These are phyloP conservation scores for Pristionchus maxplancki DNA, from an alignment of 2,888 invertebrate genomes.

Conservation along the genomic window DNA sequence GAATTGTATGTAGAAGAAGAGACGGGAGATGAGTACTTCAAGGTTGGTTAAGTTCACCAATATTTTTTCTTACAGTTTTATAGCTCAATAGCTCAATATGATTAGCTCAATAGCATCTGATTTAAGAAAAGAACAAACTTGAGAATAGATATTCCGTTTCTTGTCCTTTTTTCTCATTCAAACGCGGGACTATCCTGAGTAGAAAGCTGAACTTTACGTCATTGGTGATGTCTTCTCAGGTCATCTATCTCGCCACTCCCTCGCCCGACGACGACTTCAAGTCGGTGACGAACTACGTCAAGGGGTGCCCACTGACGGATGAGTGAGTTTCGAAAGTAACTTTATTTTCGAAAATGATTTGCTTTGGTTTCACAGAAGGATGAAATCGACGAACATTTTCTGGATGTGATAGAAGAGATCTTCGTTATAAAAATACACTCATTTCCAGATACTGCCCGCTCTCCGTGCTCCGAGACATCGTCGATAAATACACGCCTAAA, in stretches of 20 bases:
- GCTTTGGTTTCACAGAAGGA: no score
- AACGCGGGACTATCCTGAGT: no score
- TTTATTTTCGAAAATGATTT: no score
- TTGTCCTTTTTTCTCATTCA: no score
- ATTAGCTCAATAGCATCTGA: no score
- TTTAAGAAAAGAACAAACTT: no score
- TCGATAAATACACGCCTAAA: neutral
- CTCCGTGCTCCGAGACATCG: constrained; percentile 9
- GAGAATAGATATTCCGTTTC: no score
- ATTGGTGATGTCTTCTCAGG: neutral
- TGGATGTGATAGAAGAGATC: no score
- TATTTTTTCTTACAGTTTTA: no score
- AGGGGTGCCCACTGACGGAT: constrained; percentile 6
- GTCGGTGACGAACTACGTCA: neutral
- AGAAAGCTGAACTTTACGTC: neutral
- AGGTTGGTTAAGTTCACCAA: neutral
- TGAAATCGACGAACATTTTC: no score
- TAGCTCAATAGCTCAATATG: no score
- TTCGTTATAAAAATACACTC: no score
- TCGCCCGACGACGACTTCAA: constrained; percentile 8
- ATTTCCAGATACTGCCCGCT: constrained; percentile 18
- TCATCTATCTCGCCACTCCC: neutral
- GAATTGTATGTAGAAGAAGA: constrained; percentile 57
- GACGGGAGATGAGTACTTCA: neutral
- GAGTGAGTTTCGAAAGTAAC: neutral